Conservation (phyloP, 2,797 vertebrate genomes). For the Trichosurus vulpecula region DNA sequence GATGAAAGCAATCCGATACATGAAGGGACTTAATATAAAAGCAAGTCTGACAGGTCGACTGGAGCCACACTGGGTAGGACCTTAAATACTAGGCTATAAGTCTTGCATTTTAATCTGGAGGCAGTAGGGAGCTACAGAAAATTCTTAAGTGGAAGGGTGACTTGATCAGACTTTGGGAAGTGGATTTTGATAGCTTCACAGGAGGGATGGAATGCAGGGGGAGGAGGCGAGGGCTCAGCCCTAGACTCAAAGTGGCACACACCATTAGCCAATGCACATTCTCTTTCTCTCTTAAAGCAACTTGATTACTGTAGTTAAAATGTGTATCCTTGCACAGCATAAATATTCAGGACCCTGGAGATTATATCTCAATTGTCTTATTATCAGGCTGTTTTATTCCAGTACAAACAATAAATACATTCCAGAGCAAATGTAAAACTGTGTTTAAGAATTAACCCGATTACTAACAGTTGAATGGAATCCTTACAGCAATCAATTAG, state of each 20-base stretch:
- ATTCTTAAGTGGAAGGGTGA: neutral
- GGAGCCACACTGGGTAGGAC: neutral
- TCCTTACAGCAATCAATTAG: conserved; percentile 65
- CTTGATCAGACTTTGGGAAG: neutral
- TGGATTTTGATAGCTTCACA: neutral
- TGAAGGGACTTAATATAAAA: neutral
- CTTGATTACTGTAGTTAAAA: conserved; percentile 33
- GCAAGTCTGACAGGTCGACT: neutral
- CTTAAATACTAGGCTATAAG: neutral
- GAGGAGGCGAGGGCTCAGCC: neutral
- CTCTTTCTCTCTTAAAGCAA: conserved; percentile 1
- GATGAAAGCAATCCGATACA: neutral
- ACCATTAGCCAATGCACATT: conserved; percentile 1
- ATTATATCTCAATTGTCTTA: conserved; percentile 51
- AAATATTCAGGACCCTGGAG: conserved; percentile 61
- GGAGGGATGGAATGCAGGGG: neutral
- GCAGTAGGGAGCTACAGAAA: neutral
- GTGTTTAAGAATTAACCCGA: conserved; percentile 61
- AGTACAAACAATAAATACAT: conserved; percentile 66
- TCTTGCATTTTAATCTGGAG: neutral
- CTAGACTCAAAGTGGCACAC: neutral
- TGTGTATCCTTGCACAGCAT: neutral
- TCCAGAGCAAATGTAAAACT: conserved; percentile 61
- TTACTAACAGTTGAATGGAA: conserved; percentile 70
- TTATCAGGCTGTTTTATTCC: conserved; percentile 59